These are phyloP conservation scores for Reticulitermes speratus DNA, from an alignment of 1,140 invertebrate genomes.

Conservation along the genomic window DNA sequence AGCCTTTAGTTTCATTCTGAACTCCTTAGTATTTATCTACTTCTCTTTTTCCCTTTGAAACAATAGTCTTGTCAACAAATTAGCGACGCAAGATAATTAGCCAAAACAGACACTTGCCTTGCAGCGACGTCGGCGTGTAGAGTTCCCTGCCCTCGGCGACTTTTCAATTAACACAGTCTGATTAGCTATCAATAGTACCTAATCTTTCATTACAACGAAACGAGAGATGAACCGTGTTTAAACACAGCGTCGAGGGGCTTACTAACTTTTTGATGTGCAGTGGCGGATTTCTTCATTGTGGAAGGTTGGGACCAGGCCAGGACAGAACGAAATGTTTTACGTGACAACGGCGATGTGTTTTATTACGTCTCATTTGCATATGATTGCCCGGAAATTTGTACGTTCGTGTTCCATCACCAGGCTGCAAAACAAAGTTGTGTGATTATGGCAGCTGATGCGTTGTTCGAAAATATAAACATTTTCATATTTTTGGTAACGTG, in stretches of 20 bases:
- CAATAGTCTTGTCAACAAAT: not conserved
- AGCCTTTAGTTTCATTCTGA: not conserved
- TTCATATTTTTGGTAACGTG: no score
- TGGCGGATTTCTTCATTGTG: not conserved
- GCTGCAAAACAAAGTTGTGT: no score
- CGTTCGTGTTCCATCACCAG: no score
- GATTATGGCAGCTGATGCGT: no score
- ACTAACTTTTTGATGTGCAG: not conserved
- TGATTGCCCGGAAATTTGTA: no score
- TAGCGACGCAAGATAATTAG: not conserved
- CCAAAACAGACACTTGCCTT: not conserved
- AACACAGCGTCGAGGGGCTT: not conserved
- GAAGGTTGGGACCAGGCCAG: no score
- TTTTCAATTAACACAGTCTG: not conserved
- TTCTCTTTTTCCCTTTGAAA: no score
- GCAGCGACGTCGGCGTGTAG: not conserved
- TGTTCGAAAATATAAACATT: no score
- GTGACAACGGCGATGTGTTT: no score
- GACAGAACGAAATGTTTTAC: no score
- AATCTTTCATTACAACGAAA: not conserved
- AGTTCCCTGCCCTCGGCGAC: slow-evolving; percentile 9
- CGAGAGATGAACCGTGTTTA: not conserved
- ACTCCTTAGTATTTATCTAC: not conserved
- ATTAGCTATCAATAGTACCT: slow-evolving; percentile 5
- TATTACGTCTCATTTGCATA: no score